Evolutionary conservation across 2,113 vertebrate species (phyloP), one percentile per base, ranked within the genome.

Genomic region (Rhagologus leucostigma): DNA sequence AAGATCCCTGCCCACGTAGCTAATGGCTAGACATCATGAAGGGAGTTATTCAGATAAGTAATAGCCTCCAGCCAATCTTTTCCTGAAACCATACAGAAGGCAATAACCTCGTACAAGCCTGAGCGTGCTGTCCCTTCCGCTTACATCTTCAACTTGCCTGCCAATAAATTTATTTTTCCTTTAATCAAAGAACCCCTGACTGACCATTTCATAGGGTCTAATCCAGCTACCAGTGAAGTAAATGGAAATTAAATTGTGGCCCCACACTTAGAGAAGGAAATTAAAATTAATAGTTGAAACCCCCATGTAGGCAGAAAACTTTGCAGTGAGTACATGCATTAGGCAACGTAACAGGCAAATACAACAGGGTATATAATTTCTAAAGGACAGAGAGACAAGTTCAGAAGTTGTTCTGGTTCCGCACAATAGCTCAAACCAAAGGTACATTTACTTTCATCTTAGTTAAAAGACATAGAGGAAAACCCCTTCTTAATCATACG

Each of bases 401-500:
- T 90, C 82, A 90, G 56, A 90, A 90, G 68, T 63, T 49, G 16
- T 70, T 93, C 71, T 65, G 27, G 18, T 81, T 84, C 76, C 63
- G 78, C 4, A 16, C 1, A 26, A 93, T 22, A 81, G 73, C 24
- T 90, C 80, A 92, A 47, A 84, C 69, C 35, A 94, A 94, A 95
- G 35, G 14, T 19, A 78, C 14, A 13, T 71, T 92, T 84, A 87
- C 92, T 96, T 95, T 97, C 83, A 96, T 96, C 92, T 93, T n/a
- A 89, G 80, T 96, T 96, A 92, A 95, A 96, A 97, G 95, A 60
- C 60, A 71, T 17, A 62, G 68, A 86, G 95, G 94, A 97, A 96
- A 95, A 70, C 59, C 90, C 92, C 85, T 88, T 80, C 82, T 91
- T 59, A 91, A 83, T 95, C 79, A 84, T 55, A 91, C 91, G 9